Base-by-base conservation (phyloP, 2,797 vertebrate species). In the Cebuella pygmaea region DNA sequence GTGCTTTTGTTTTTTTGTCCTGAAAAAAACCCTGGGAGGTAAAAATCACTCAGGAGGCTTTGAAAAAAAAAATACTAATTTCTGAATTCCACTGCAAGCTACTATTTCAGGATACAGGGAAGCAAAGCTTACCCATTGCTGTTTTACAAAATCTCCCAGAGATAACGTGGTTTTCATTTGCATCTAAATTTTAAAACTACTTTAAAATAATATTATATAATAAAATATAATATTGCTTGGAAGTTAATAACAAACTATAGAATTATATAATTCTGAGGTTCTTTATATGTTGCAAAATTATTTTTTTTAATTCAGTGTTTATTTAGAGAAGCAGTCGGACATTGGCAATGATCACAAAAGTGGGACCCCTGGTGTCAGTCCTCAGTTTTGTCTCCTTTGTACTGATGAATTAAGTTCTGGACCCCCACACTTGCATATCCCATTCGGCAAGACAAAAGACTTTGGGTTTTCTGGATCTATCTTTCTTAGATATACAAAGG, bases 121-220 rank as follows among this genome's bases (percentile, higher is more conserved):
- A 50, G 33, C 5, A 27, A 46, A 57, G 0, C 7, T n/a, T 19
- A 24, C 22, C 7, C 17, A 19, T n/a, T 76, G 55, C 4, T 41
- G 17, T 26, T 90, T 93, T 78, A 90, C 7, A 55, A 36, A 67
- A 26, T 50, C 1, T 27, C 10, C 8, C 3, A 30, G 22, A 86
- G 75, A 86, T 36, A 22, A 22, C 0, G 2, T 85, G 39, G 27
- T 72, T 93, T 87, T 11, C 36, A 12, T 64, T 80, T 90, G 7
- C 13, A 70, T 90, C 39, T 44, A 79, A 86, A 88, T 95, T 94
- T 93, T 78, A 79, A 88, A 93, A 90, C 19, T 10, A 30, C 41
- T 90, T 96, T 33, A 76, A 64, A 83, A 46, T 84, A 81, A 80
- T 24, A 9, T 75, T 85, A 76, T 72, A n/a, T 84, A 76, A 72